phyloP scores from a whole-genome alignment of 1,140 invertebrate genomes.

The Antheraea mylitta region DNA sequence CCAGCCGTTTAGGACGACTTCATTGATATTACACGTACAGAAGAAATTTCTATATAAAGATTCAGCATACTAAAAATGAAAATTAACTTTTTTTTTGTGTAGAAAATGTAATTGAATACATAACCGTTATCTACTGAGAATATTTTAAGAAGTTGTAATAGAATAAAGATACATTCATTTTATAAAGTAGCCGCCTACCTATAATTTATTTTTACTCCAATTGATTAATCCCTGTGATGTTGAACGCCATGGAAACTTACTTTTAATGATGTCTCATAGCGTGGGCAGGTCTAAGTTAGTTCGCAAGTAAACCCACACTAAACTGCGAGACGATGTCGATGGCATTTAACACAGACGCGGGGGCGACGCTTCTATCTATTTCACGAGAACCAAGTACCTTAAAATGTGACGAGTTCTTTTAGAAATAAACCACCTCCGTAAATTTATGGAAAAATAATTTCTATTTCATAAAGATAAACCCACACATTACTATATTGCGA shows the following conservation, averaged over 20 bases:
- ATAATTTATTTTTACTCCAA: neutral
- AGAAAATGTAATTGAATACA: too few relatives aligned
- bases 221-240: neutral
- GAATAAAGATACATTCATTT: neutral
- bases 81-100: neutral
- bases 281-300: slow-evolving; percentile 31
- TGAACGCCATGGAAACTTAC: slow-evolving; percentile 19
- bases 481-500: neutral
- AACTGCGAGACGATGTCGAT: slow-evolving; percentile 38
- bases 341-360: slow-evolving; percentile 36
- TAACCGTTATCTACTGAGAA: too few relatives aligned
- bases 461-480: neutral
- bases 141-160: neutral
- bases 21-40: too few relatives aligned
- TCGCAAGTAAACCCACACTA: slow-evolving; percentile 32
- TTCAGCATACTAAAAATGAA: neutral
- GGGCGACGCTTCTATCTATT: slow-evolving; percentile 30
- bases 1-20: too few relatives aligned
- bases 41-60: too few relatives aligned
- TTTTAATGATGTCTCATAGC: slow-evolving; percentile 21
- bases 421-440: neutral
- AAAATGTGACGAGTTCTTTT: neutral
- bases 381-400: slow-evolving; percentile 15
- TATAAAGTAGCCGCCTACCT: neutral
- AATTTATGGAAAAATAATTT: neutral